Conservation (phyloP, 2,113 vertebrate species). For the Amblyornis subalaris region DNA sequence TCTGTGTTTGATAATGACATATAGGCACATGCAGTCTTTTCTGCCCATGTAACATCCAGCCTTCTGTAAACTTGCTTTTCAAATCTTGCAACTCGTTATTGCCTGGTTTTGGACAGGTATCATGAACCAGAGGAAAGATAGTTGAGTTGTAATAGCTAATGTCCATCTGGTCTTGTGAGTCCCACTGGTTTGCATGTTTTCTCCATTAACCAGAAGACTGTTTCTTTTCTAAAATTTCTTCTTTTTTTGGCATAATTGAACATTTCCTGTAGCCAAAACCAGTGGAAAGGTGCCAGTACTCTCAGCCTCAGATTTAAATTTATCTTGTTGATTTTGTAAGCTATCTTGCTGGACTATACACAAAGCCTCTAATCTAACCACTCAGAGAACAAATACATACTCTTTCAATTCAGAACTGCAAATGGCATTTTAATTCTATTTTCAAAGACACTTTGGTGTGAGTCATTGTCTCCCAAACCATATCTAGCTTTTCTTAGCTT, state of each 20-base stretch:
- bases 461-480: conserved; percentile 30
- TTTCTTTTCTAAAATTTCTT: not conserved
- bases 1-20: not conserved
- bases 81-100: not conserved
- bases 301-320: conserved; percentile 55
- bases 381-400: not conserved
- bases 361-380: conserved; percentile 41
- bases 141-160: not conserved
- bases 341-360: conserved; percentile 19
- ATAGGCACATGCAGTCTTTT: not conserved
- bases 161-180: not conserved
- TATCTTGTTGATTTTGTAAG: conserved; percentile 42
- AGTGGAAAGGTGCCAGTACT: not conserved
- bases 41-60: not conserved
- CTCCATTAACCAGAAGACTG: not conserved
- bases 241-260: not conserved
- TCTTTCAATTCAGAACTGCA: conserved; percentile 19
- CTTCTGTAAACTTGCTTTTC: not conserved
- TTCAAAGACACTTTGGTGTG: conserved; percentile 18
- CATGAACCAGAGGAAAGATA: not conserved
- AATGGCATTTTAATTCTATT: conserved; percentile 53
- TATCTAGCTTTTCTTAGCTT: conserved; percentile 50
- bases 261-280: conserved; percentile 33
- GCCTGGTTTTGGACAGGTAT: not conserved
- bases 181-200: not conserved